Conservation (phyloP, 2,113 vertebrate genomes). For the Microcebus lehilahytsara region DNA sequence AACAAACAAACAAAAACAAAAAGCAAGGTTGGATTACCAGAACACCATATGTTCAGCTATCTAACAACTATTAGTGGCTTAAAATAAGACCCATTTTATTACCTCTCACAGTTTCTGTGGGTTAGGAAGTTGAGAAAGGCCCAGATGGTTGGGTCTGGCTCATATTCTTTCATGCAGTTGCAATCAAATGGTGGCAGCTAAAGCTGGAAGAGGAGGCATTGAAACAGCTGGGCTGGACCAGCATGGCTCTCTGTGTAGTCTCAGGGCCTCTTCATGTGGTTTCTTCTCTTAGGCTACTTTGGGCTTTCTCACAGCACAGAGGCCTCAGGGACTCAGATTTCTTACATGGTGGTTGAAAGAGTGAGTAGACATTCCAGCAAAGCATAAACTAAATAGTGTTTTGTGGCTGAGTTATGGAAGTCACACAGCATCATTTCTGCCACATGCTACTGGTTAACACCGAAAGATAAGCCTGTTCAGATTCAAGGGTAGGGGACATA, state of each 20-base stretch:
- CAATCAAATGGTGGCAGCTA: background rate
- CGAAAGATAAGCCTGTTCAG: background rate
- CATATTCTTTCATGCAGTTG: background rate
- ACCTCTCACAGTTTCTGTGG: background rate
- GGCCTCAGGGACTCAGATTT: background rate
- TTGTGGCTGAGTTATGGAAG: background rate
- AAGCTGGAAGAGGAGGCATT: background rate
- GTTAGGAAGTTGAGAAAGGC: conserved; percentile 21
- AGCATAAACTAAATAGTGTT: background rate
- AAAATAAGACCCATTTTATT: background rate
- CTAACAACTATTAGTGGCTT: background rate
- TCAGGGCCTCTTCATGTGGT: background rate
- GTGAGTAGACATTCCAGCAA: background rate
- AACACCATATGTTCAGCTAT: background rate
- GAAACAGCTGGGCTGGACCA: background rate
- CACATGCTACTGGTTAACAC: background rate
- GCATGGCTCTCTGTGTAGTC: too few species aligned
- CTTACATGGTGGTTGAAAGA: background rate
- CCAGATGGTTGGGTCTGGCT: background rate
- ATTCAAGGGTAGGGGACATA: background rate
- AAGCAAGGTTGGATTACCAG: background rate
- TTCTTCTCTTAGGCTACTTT: background rate
- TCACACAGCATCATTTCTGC: background rate
- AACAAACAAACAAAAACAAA: background rate
- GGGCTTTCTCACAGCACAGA: background rate